Base-by-base conservation (phyloP, 2,797 vertebrate genomes). In the Sebastes itinus region DNA sequence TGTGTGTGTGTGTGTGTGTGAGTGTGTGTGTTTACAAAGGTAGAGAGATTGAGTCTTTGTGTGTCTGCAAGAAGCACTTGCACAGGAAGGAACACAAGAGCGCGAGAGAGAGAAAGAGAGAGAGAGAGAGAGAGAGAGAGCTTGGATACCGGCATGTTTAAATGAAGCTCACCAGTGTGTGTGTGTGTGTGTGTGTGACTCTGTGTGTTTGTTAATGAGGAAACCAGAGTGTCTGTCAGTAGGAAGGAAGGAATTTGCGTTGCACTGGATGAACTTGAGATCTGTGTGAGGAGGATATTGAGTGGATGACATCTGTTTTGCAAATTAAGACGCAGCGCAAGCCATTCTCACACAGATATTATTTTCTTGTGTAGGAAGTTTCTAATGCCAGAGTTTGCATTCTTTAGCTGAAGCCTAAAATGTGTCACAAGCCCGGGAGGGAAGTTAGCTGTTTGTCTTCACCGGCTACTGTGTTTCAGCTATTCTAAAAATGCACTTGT, bases 221-320 rank as follows among this genome's bases (percentile, higher is more conserved):
- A 94, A 91, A 93, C 76, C 93, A 94, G 92, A 91, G 89, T 92
- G 91, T 88, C 76, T 91, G 86, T 92, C 89, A 87, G 92, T 87
- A 91, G 91, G 91, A 91, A 94, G 93, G 90, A 93, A 95, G 91
- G 93, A 94, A 94, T 95, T 93, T 89, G 86, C 23, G 72, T 89
- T 92, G 92, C 90, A 91, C 90, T 88, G 92, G 93, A 93, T 95
- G 92, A 94, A 95, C 92, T 92, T 92, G 92, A 94, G 92, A 91
- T 90, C 76, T 92, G 85, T 90, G 86, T 73, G 86, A 89, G 86
- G 90, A 92, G 89, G 90, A 91, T 92, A 92, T 92, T 93, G 89
- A 92, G 89, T 93, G 77, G 80, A 87, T 88, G 86, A 92, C 94
- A 94, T 94, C 94, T 95, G 93, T 89, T 94, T 93, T 90, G 83